Percentiles rank a stretch among this genome's conserved stretches.
phyloP scores from a whole-genome alignment of 2,113 vertebrate genomes.

The Etia nguti region DNA sequence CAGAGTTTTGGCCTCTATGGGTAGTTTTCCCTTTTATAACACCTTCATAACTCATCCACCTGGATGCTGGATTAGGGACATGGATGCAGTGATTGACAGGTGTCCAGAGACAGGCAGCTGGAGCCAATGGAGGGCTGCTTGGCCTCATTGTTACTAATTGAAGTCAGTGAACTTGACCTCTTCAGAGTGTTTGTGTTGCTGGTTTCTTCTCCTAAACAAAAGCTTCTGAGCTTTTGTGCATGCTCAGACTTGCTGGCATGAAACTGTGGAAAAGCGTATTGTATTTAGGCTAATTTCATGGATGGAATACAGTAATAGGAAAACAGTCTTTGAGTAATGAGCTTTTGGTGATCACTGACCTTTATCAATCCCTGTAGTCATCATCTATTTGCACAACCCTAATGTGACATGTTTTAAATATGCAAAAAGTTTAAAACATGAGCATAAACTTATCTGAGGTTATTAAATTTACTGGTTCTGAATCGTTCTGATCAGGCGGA shows the following conservation, averaged over 20 bases:
- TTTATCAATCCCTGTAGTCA: background rate
- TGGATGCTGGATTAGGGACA: no score
- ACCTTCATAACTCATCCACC: no score
- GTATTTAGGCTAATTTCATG: background rate
- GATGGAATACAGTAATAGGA: background rate
- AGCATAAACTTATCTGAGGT: background rate
- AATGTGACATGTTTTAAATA: background rate
- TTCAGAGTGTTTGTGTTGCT: background rate
- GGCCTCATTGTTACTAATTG: no score
- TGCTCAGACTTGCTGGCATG: background rate
- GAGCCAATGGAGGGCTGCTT: no score
- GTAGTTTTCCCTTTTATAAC: no score
- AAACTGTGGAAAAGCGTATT: background rate
- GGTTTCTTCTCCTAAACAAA: background rate
- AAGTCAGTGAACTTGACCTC: no score
- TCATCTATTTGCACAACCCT: background rate
- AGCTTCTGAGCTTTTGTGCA: background rate
- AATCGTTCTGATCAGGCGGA: fast-evolving
- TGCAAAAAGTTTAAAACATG: background rate
- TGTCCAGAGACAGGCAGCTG: no score
- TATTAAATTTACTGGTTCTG: background rate
- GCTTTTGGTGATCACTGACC: background rate
- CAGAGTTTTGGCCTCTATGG: no score
- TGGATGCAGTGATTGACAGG: no score
- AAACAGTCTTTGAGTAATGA: background rate